Base-by-base conservation (phyloP, 1,140 invertebrate genomes). In the Drosophila bifasciata region DNA sequence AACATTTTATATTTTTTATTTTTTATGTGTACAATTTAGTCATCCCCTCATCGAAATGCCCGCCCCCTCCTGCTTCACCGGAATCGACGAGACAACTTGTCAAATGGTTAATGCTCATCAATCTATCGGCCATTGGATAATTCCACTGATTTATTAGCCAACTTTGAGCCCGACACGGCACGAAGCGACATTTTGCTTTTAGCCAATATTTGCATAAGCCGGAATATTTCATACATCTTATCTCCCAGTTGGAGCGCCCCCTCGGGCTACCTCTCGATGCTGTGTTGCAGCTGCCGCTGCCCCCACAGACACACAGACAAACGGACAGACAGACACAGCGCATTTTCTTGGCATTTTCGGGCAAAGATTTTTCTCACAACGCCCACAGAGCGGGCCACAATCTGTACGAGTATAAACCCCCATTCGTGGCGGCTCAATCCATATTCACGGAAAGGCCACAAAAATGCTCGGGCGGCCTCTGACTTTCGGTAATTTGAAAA, bases 401-500 rank as follows among this genome's bases (percentile, higher is more conserved):
- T 36, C 32, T 36, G 32, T 36, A n/a, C n/a, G n/a, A n/a, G n/a
- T n/a, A 57, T 60, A 36, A 45, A 39, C 61, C 45, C 72, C 50
- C 52, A 58, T 50, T 58, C 40, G 64, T 52, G 36, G 53, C 39
- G 58, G 58, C 48, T 69, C 55, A 76, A 70, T 68, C 58, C 80
- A 80, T 83, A 79, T 79, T 76, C 75, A 79, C 80, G 80, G 77
- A 85, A 85, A 86, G 81, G 73, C 81, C 73, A 86, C 77, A 86
- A 86, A 76, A 85, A 85, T 86, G 81, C 69, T 81, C 69, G 74
- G 83, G 49, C 83, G 78, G 83, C 83, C 83, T 88, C 83, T 88
- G 83, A 88, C 83, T 88, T 88, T 88, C 84, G 66, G 83, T 88
- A 88, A 88, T 88, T 88, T 88, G 84, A 88, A 88, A 88, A 88